Percentiles rank a stretch among this genome's conserved stretches.
Evolutionary conservation across 2,888 invertebrate species (phyloP).

Genomic region (Volucella inanis): DNA sequence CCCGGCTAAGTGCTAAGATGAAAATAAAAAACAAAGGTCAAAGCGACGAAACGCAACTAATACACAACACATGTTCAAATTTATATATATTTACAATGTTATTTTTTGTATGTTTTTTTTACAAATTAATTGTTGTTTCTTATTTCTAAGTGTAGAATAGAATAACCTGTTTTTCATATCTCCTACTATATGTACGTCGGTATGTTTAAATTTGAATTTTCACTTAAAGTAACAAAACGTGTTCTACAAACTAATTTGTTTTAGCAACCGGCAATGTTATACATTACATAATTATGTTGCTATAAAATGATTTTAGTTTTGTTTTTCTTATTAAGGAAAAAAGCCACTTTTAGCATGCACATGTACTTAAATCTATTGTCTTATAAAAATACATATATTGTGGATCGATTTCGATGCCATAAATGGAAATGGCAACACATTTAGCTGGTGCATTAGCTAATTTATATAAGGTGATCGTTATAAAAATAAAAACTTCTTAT

Average conservation of each 20-base stretch:
- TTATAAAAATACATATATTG: conserved; percentile 44
- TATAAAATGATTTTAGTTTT: conserved; percentile 7
- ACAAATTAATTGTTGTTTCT: not conserved
- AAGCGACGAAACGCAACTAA: not conserved
- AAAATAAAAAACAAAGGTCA: not conserved
- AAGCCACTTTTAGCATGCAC: conserved; percentile 32
- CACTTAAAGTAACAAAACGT: conserved; percentile 39
- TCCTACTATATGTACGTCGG: not conserved
- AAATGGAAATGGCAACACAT: conserved; percentile 26
- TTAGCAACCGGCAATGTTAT: conserved; percentile 40
- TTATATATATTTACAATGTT: conserved; percentile 9
- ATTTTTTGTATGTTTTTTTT: not conserved
- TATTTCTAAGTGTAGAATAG: not conserved
- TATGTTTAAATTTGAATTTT: conserved; percentile 29
- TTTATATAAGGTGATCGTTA: conserved; percentile 17
- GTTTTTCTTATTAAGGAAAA: not conserved
- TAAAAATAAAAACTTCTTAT: conserved; percentile 37
- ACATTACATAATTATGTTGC: conserved; percentile 24
- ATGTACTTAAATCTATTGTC: conserved; percentile 29
- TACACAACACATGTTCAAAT: not conserved
- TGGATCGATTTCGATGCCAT: conserved; percentile 32
- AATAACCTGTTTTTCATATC: not conserved
- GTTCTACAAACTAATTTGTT: conserved; percentile 11
- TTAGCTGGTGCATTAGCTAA: not conserved
- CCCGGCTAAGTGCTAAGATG: too few relatives aligned